phyloP scores from a whole-genome alignment of 2,113 vertebrate genomes.

The Trogon surrucura region DNA sequence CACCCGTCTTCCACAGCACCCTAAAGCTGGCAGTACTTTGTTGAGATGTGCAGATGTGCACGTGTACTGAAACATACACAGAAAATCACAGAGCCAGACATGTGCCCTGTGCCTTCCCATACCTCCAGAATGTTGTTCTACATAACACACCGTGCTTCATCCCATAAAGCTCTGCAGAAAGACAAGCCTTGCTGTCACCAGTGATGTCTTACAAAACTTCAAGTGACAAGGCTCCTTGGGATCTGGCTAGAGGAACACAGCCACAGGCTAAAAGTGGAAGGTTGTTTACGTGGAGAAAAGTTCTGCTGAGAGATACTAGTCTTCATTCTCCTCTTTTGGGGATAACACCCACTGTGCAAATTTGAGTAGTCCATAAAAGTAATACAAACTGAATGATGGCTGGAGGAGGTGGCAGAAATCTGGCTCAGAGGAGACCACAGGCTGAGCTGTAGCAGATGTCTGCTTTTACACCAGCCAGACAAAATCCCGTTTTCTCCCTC shows the following conservation, averaged over 20 bases:
- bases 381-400: not conserved
- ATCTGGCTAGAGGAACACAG: not conserved
- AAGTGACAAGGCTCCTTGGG: not conserved
- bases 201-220: not conserved
- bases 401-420: constrained; percentile 5
- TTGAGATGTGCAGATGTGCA: not conserved
- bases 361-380: not conserved
- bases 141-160: not conserved
- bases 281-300: not conserved
- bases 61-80: not conserved
- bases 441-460: constrained; percentile 1
- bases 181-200: not conserved
- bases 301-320: not conserved
- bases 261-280: not conserved
- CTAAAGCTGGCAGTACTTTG: not conserved
- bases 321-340: not conserved
- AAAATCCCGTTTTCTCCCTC: not conserved
- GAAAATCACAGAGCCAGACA: not conserved
- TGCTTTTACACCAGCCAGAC: not conserved
- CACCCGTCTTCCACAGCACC: not conserved
- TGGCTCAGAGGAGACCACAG: not conserved
- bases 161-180: not conserved
- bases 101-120: rapidly evolving
- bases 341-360: not conserved
- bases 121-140: not conserved